These are phyloP conservation scores for Diarsia rubi DNA, from an alignment of 2,888 invertebrate species.

Conservation along the genomic window DNA sequence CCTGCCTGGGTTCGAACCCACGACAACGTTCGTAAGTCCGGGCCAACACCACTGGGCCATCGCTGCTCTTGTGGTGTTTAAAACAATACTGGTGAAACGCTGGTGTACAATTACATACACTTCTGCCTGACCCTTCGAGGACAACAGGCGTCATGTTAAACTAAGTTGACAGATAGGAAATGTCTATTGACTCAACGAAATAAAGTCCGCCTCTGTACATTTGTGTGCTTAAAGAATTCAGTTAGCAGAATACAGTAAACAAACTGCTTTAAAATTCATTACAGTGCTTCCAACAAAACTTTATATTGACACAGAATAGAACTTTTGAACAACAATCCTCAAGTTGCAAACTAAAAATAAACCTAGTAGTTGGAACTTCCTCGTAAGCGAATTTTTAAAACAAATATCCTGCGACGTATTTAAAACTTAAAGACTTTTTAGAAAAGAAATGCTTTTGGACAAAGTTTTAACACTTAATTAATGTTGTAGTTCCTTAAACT, in stretches of 20 bases:
- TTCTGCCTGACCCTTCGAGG: too few relatives aligned
- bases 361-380: constrained; percentile 1
- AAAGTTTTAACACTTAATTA: background rate
- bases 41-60: too few relatives aligned
- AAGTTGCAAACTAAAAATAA: constrained; percentile 23
- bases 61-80: too few relatives aligned
- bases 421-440: constrained; percentile 20
- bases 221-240: background rate
- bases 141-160: too few relatives aligned
- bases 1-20: too few relatives aligned
- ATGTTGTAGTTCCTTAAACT: background rate
- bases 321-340: constrained; percentile 4
- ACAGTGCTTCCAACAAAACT: constrained; percentile 1
- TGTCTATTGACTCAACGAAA: background rate
- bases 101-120: too few relatives aligned
- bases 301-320: background rate
- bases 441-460: constrained; percentile 16
- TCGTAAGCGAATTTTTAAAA: constrained; percentile 15
- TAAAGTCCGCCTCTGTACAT: background rate
- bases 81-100: too few relatives aligned
- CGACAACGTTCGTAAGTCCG: too few relatives aligned
- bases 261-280: background rate
- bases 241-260: background rate
- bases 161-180: background rate
- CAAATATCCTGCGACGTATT: constrained; percentile 28